Conservation (phyloP, 2,797 vertebrate species). For the Margarornis squamiger region DNA sequence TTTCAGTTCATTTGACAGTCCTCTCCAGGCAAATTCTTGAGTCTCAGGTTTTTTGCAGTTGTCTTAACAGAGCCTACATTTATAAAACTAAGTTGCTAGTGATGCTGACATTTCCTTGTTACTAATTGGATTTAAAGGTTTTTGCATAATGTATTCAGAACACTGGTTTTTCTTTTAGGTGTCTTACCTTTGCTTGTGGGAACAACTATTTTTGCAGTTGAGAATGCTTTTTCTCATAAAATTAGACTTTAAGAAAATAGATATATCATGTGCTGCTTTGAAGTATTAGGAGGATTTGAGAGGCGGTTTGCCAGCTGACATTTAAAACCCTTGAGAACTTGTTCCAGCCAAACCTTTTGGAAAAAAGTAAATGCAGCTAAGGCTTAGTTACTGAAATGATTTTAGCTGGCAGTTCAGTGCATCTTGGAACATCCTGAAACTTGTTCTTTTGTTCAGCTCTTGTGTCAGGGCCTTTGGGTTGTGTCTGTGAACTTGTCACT, state of each 20-base stretch:
- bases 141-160: not conserved
- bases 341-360: slow-evolving; percentile 1
- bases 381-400: not conserved
- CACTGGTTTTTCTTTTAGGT: not conserved
- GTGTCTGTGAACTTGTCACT: not conserved
- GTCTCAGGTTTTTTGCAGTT: not conserved
- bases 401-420: not conserved
- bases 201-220: not conserved
- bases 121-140: slow-evolving; percentile 7
- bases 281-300: slow-evolving; percentile 7
- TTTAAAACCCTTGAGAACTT: slow-evolving; percentile 33
- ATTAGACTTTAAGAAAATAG: slow-evolving; percentile 3
- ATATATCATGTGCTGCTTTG: not conserved
- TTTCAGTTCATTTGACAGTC: not conserved
- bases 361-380: slow-evolving; percentile 1
- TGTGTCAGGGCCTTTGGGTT: not conserved
- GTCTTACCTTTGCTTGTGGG: not conserved
- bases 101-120: not conserved
- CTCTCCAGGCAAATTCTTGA: not conserved
- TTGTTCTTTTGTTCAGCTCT: not conserved
- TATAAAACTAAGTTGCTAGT: not conserved
- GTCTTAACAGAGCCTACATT: not conserved
- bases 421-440: not conserved
- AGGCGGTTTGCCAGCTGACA: slow-evolving; percentile 22
- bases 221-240: not conserved